phyloP scores from a whole-genome alignment of 1,140 invertebrate genomes.

The Bombus waltoni region DNA sequence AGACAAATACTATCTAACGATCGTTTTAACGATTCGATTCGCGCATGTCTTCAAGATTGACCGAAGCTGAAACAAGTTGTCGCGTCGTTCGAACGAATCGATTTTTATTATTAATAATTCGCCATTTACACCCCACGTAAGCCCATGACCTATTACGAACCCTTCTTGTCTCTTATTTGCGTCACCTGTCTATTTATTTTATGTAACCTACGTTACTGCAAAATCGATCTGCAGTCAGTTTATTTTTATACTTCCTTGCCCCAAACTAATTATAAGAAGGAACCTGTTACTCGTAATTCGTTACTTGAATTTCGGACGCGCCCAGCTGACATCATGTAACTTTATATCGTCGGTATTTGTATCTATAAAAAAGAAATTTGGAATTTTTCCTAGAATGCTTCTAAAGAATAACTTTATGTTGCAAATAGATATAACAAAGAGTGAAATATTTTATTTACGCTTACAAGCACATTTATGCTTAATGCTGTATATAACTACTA shows the following conservation, averaged over 20 bases:
- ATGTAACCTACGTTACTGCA: constrained; percentile 37
- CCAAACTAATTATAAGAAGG: not conserved
- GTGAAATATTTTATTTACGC: too few species aligned
- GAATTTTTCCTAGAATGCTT: not conserved
- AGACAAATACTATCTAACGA: not conserved
- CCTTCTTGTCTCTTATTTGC: constrained; percentile 57
- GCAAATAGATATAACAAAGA: too few species aligned
- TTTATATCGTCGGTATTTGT: not conserved
- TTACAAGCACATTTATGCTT: too few species aligned
- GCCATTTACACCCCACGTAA: constrained; percentile 69
- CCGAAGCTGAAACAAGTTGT: constrained; percentile 62
- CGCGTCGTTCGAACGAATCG: constrained; percentile 68
- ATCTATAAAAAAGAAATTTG: not conserved
- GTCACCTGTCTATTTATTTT: constrained; percentile 65
- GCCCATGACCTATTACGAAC: constrained; percentile 69
- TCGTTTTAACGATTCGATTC: constrained; percentile 44
- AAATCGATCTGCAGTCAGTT: constrained; percentile 43
- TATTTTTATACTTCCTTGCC: constrained; percentile 53
- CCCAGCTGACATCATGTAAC: not conserved
- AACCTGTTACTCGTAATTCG: not conserved
- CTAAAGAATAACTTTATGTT: too few species aligned
- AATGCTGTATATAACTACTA: too few species aligned
- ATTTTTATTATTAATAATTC: constrained; percentile 74
- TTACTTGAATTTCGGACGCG: not conserved
- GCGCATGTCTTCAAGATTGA: constrained; percentile 44